Evolutionary conservation across 2,888 invertebrate species (phyloP).

Genomic region (Automeris io): DNA sequence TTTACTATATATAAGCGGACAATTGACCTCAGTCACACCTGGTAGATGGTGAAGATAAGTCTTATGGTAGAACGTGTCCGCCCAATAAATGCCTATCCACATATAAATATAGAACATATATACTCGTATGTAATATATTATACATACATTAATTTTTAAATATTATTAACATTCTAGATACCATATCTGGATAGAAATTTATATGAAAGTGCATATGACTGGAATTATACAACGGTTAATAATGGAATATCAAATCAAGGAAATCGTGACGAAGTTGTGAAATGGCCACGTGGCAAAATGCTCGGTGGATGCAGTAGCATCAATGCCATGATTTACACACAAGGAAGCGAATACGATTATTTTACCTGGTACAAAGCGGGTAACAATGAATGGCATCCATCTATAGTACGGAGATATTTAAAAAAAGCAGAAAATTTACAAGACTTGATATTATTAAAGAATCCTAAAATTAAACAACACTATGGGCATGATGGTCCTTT

Average conservation of each 20-base stretch:
- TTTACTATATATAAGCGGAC: too few relatives aligned
- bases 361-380: slow-evolving; percentile 70
- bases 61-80: too few relatives aligned
- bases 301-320: slow-evolving; percentile 76
- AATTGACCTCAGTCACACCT: too few relatives aligned
- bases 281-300: slow-evolving; percentile 79
- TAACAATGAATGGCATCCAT: slow-evolving; percentile 73
- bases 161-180: slow-evolving; percentile 27
- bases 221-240: slow-evolving; percentile 89
- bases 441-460: slow-evolving; percentile 23
- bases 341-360: slow-evolving; percentile 68
- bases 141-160: too few relatives aligned
- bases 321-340: slow-evolving; percentile 76
- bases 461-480: slow-evolving; percentile 23
- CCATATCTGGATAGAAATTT: slow-evolving; percentile 23
- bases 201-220: slow-evolving; percentile 77
- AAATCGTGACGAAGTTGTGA: slow-evolving; percentile 42
- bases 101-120: too few relatives aligned
- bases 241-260: slow-evolving; percentile 83
- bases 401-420: slow-evolving; percentile 63
- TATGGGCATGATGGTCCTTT: slow-evolving; percentile 66
- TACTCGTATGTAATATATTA: too few relatives aligned
- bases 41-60: too few relatives aligned
- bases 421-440: slow-evolving; percentile 68
- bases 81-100: too few relatives aligned